phyloP scores from a whole-genome alignment of 2,888 invertebrate species.

The Tachina fera region DNA sequence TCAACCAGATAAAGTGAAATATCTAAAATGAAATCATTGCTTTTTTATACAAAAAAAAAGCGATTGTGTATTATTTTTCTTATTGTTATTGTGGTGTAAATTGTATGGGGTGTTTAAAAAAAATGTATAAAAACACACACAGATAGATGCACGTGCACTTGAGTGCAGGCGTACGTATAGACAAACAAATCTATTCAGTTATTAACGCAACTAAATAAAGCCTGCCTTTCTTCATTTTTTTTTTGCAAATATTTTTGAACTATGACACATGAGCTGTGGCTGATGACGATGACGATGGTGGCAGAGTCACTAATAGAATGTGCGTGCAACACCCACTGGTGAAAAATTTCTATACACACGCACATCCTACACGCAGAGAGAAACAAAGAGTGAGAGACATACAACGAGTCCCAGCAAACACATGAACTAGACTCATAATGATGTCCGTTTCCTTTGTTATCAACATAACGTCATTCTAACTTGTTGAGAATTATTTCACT shows the following conservation, averaged over 20 bases:
- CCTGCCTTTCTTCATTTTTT: slow-evolving; percentile 29
- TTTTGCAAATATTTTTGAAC: slow-evolving; percentile 55
- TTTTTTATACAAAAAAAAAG: slow-evolving; percentile 37
- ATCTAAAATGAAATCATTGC: slow-evolving; percentile 60
- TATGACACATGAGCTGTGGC: slow-evolving; percentile 58
- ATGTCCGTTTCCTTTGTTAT: too few relatives aligned
- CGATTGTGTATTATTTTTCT: slow-evolving; percentile 6
- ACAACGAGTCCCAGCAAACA: not conserved
- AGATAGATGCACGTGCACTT: not conserved
- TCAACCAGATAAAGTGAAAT: slow-evolving; percentile 15
- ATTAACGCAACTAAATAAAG: not conserved
- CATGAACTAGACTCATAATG: too few relatives aligned
- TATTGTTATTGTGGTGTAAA: slow-evolving; percentile 26
- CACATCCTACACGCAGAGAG: slow-evolving; percentile 5
- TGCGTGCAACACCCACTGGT: slow-evolving; percentile 68
- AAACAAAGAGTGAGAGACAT: slow-evolving; percentile 3
- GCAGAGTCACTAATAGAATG: slow-evolving; percentile 43
- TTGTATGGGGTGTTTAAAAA: not conserved
- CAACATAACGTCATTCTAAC: too few relatives aligned
- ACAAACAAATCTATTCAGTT: not conserved
- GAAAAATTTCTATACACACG: slow-evolving; percentile 27
- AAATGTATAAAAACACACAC: not conserved
- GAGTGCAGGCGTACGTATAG: not conserved
- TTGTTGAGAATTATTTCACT: too few relatives aligned
- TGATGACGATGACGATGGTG: slow-evolving; percentile 10